phyloP scores from a whole-genome alignment of 2,113 vertebrate genomes.

The Fulmarus glacialis region DNA sequence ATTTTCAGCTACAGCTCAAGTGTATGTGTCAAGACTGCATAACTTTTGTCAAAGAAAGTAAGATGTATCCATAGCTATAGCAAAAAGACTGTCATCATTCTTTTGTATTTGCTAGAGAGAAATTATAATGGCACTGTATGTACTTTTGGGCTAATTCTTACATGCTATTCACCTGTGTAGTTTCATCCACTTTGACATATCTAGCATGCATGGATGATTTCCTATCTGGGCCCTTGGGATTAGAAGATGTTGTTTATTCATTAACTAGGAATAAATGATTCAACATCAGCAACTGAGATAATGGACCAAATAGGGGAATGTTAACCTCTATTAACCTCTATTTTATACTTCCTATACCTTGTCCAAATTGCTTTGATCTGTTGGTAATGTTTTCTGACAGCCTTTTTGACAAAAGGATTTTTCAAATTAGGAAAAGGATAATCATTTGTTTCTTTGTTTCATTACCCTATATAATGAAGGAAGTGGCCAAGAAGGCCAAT shows the following conservation, averaged over 20 bases:
- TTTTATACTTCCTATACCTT: constrained; percentile 9
- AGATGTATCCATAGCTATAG: background rate
- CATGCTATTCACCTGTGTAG: background rate
- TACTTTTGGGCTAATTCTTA: background rate
- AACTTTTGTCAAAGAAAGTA: background rate
- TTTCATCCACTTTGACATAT: background rate
- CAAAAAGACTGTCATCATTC: background rate
- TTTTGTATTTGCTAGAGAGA: background rate
- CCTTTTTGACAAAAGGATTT: background rate
- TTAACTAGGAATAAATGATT: constrained; percentile 30
- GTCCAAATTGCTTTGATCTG: background rate
- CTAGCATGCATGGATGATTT: background rate
- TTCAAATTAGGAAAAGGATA: background rate
- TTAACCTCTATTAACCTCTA: constrained; percentile 37
- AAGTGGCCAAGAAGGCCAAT: too few relatives aligned
- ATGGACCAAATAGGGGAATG: background rate
- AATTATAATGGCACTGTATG: background rate
- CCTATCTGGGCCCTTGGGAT: background rate
- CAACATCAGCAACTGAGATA: background rate
- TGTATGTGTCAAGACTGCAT: background rate
- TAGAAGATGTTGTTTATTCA: constrained; percentile 15
- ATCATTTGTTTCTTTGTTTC: background rate
- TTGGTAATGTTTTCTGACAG: background rate
- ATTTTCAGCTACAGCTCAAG: background rate
- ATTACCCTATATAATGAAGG: background rate